Base-by-base conservation (phyloP, 2,888 invertebrate genomes). In the Sarcophaga variegata region DNA sequence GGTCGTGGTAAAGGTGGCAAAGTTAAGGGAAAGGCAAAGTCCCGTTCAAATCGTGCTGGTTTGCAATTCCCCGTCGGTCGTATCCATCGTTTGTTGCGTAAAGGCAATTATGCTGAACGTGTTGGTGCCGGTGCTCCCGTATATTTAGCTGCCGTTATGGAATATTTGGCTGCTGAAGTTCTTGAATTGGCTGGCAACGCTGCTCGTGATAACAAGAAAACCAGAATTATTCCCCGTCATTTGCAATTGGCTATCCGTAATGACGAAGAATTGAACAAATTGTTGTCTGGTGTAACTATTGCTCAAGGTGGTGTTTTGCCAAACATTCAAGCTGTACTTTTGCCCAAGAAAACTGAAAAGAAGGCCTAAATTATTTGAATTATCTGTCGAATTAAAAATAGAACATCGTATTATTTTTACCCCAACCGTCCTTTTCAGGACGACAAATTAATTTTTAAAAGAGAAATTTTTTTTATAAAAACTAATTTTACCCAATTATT, bases 251-350 rank as follows among this genome's bases (percentile, higher is more conserved):
- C 97, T 37, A 96, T 97, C 87, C 94, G 96, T 22, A 97, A 97
- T 92, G 97, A 97, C 92, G 97, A 97, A 90, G 97, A 97, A 91
- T 93, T 97, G 37, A 90, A 97, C 96, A 93, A 96, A 96, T 92
- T 97, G 74, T 93, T 97, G 6, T 86, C 85, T 8, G 87, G 85
- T 17, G 89, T 89, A 8, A 90, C 89, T 95, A 91, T 86, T 88
- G 71, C 95, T 0, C 96, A 97, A 93, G 97, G 97, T 85, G 97
- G 97, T 90, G 97, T 97, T 0, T 92, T 71, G 0, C 71, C 27
- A 11, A 71, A 25, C 14, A 27, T 71, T 54, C 54, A 71, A 54
- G 20, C 70, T 70, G 54, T 70, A 12, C 47, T 71, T 10, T 71
- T 71, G 59, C 27, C 59, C 8, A 70, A 49, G 49, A 70, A 49